Evolutionary conservation across 1,140 invertebrate genomes (phyloP), one percentile per base, ranked within the genome.

Genomic region (Bombus pyrosoma): DNA sequence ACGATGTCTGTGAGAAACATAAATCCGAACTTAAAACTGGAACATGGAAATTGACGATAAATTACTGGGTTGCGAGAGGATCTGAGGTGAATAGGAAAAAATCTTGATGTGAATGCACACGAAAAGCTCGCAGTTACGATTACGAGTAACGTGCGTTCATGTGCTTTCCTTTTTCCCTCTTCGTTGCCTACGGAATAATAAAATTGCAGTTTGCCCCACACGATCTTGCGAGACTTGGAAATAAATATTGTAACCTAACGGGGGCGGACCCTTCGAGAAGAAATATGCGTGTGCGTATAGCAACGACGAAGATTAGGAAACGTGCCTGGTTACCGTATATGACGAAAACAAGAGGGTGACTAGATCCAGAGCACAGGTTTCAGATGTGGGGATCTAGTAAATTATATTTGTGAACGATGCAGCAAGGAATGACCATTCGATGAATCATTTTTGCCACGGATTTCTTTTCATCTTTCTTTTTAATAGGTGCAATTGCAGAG

Each of bases 231-330:
- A 25, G 41, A 59, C 25, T n/a, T 80, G n/a, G 37, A 75, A 87
- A 81, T 85, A 86, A 75, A 86, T 83, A 57, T 37, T 73, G n/a
- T n/a, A 62, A n/a, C 34, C 18, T n/a, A 39, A 39, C 37, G 8
- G 68, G 34, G 18, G 2, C 3, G 37, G 37, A 53, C 57, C 41
- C 47, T 34, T 41, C 74, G 37, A 1, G 28, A 81, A 73, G 73
- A 87, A 78, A 81, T 57, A 74, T 39, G 32, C 41, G 41, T 43
- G 47, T 39, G 18, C 34, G 32, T 32, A 18, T 6, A 34, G 34
- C 32, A 69, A 39, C 2, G 53, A 43, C 66, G 75, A 12, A 57
- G 10, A 47, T 62, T 53, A 71, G 53, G 34, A 73, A 81, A 87
- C 64, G 18, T 32, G 57, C 72, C 53, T 71, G 59, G 76, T 77